Conservation (phyloP, 2,797 vertebrate genomes). For the Silurus aristotelis region DNA sequence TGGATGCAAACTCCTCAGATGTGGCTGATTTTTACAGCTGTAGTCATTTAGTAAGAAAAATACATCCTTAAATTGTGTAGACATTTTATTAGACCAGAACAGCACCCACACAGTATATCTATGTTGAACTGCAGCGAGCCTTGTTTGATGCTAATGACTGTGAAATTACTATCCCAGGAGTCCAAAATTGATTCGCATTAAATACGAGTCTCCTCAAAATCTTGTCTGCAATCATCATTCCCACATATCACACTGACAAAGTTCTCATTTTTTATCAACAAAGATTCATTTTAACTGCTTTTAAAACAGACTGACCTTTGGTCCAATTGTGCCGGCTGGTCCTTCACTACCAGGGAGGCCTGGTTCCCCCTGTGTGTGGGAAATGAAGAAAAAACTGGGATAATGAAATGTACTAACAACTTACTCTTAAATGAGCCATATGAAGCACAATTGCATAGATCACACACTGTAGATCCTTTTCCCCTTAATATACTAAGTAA, state of each 20-base stretch:
- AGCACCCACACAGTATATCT: constrained; percentile 21
- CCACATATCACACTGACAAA: background rate
- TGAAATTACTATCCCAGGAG: constrained; percentile 41
- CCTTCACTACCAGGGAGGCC: constrained; percentile 68
- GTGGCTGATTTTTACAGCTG: constrained; percentile 13
- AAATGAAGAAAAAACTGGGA: constrained; percentile 41
- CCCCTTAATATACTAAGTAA: constrained; percentile 19
- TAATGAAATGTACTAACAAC: constrained; percentile 32
- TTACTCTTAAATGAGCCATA: constrained; percentile 48
- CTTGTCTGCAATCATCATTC: constrained; percentile 12
- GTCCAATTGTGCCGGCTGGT: constrained; percentile 62
- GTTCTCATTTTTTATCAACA: background rate
- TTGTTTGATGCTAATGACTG: constrained; percentile 42
- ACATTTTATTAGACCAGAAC: constrained; percentile 29
- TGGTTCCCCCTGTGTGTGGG: constrained; percentile 67
- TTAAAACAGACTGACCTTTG: constrained; percentile 68
- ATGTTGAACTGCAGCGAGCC: constrained; percentile 1
- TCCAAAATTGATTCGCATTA: constrained; percentile 1
- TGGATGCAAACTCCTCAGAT: constrained; percentile 11
- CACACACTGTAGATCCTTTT: constrained; percentile 20
- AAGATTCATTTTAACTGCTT: background rate
- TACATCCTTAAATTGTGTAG: background rate
- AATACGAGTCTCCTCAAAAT: constrained; percentile 17
- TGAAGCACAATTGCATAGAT: constrained; percentile 55
- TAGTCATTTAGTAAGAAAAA: constrained; percentile 22